Base-by-base conservation (phyloP, 2,113 vertebrate genomes). In the Apistogramma diplotaenia region DNA sequence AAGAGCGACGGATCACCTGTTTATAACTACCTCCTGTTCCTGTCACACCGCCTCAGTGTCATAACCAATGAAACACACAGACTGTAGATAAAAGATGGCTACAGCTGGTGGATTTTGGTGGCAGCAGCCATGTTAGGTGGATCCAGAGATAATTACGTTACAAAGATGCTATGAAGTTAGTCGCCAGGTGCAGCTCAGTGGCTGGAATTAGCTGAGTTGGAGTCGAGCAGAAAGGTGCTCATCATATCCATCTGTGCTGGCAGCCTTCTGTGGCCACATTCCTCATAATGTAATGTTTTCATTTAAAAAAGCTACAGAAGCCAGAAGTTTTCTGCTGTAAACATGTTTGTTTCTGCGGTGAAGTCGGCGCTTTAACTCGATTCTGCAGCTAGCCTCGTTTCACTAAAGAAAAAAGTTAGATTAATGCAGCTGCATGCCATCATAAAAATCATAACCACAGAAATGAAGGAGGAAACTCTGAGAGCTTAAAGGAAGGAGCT, bases 381-480 rank as follows among this genome's bases (percentile, higher is more conserved):
- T 19, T 43, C 9, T 19, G 16, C 5, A 49, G 23, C 40, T 12
- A 49, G 23, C 9, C 23, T 67, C 62, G n/a, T n/a, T n/a, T n/a
- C n/a, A n/a, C n/a, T n/a, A n/a, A 51, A 70, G 10, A 29, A 13
- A 8, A 49, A 70, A 0, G 16, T 51, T 70, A 18, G 43, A 29
- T 65, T 40, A 27, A 13, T 46, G 18, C 27, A 43, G 10, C 23
- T 70, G 40, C 40, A 70, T 29, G 27, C 29, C 5, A 49, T 49
- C 5, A 49, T 8, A 70, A 29, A 0, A 46, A 0, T n/a, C n/a
- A n/a, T n/a, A n/a, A n/a, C n/a, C n/a, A 43, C 23, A 46, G 62
- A 70, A 49, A 70, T 40, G 25, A 70, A 70, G 8, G 33, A 35
- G 33, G 33, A 65, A 11, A 65, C 43, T 31, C n/a, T n/a, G n/a